Conservation (phyloP, 2,797 vertebrate genomes). For the Gorsachius magnificus region DNA sequence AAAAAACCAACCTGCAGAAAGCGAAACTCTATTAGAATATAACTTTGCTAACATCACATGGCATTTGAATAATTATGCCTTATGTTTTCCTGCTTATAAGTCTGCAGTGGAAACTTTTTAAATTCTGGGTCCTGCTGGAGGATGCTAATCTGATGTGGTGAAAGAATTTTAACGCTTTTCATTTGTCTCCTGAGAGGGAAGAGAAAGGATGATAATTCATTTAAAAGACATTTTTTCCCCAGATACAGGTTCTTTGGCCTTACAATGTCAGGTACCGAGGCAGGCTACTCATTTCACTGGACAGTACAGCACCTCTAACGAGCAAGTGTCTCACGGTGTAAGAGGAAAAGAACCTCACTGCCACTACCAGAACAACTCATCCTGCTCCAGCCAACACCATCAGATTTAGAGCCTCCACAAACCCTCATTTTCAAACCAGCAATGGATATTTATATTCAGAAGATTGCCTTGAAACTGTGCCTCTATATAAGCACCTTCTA, state of each 20-base stretch:
- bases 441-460: background rate
- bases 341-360: background rate
- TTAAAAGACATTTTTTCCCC: background rate
- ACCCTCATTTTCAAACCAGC: background rate
- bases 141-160: background rate
- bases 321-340: background rate
- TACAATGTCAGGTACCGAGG: background rate
- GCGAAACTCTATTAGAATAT: background rate
- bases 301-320: background rate
- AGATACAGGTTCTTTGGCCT: background rate
- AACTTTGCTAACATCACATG: background rate
- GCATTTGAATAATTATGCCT: background rate
- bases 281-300: background rate
- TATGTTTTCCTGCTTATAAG: background rate
- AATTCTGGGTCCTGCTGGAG: background rate
- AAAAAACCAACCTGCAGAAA: background rate
- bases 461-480: background rate
- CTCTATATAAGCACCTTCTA: background rate
- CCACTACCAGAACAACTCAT: background rate
- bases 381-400: background rate
- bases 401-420: background rate
- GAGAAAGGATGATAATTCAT: background rate
- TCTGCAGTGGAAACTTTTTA: background rate
- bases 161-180: no score
- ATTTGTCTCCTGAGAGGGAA: background rate